Base-by-base conservation (phyloP, 92 coral and sea anemone genomes). In the Zoanthus sociatus region DNA sequence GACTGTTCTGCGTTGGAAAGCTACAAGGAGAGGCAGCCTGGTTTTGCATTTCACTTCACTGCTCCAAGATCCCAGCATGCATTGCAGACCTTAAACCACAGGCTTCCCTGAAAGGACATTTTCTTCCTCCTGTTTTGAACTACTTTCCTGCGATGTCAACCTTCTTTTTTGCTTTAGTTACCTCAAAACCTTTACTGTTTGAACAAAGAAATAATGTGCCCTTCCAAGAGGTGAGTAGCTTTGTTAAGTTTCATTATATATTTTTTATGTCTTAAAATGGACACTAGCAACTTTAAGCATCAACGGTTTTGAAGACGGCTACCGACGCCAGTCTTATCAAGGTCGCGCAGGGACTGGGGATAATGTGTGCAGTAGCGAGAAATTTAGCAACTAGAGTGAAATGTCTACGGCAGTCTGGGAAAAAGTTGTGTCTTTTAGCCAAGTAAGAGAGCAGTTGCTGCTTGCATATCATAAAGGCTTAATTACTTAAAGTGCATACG, bases 41-140 rank as follows among this genome's bases (percentile, higher is more conserved):
- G 89, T 84, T 94, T 30, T 93, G 94, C 69, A 76, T 90, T 47
- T 89, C 96, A 45, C n/a, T 94, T 7, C 98, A 94, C 50, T 83
- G 93, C 50, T 93, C 94, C 86, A 94, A 94, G 90, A 68, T 94
- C 12, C 87, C 96, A 48, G 78, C 87, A 53, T 88, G 89, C 82
- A 45, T 93, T 11, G 81, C 88, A 17, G 58, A 79, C 76, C 45
- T 89, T 26, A 84, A 87, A 8, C 95, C 93, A 71, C 89, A 77
- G 67, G 63, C 83, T 6, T 83, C 88, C 37, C 67, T 89, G 18
- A 6, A 83, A 76, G 47, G 89, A 87, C 77, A 84, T 15, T 77
- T 94, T 68, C 84, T 88, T n/a, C 96, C 98, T 48, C 56, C 87
- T 10, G 53, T 87, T 51, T 18, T 93, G 6, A 82, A 75, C n/a